Conservation (phyloP, 2,113 vertebrate genomes). For the Pseudorasbora parva region DNA sequence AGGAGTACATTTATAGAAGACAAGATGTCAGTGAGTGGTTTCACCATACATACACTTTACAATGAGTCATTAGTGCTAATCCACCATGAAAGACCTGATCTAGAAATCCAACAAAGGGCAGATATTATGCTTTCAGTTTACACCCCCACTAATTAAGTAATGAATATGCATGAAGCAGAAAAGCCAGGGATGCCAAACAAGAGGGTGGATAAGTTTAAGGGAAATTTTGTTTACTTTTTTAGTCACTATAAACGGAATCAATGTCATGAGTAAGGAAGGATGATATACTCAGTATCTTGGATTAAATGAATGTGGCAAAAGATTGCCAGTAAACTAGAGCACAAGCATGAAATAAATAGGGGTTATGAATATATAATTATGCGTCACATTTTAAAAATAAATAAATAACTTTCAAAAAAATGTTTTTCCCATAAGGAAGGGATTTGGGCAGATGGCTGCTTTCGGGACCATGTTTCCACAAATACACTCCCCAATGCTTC, state of each 20-base stretch:
- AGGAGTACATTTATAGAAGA: conserved; percentile 14
- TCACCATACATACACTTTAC: conserved; percentile 30
- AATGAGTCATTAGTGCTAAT: conserved; percentile 45
- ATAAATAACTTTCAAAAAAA: conserved; percentile 49
- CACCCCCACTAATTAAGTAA: conserved; percentile 23
- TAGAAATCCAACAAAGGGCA: conserved; percentile 12
- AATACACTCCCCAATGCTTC: conserved; percentile 44
- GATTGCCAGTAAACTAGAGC: conserved; percentile 3
- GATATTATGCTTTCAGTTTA: conserved; percentile 12
- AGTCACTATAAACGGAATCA: conserved; percentile 41
- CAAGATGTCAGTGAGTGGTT: conserved; percentile 21
- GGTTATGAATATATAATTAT: conserved; percentile 61
- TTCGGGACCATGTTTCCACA: conserved; percentile 47
- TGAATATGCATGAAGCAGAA: conserved; percentile 58
- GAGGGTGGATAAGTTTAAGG: conserved; percentile 31
- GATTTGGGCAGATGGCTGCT: conserved; percentile 57
- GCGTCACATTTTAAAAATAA: conserved; percentile 53
- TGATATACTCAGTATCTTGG: neutral
- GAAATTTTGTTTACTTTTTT: conserved; percentile 32
- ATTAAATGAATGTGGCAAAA: conserved; percentile 10
- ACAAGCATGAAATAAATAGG: conserved; percentile 47
- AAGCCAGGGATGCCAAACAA: conserved; percentile 19
- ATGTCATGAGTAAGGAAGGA: conserved; percentile 10
- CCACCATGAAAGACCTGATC: conserved; percentile 38
- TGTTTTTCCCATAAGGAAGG: conserved; percentile 48